phyloP scores from a whole-genome alignment of 2,797 vertebrate genomes.

The Capromys pilorides region DNA sequence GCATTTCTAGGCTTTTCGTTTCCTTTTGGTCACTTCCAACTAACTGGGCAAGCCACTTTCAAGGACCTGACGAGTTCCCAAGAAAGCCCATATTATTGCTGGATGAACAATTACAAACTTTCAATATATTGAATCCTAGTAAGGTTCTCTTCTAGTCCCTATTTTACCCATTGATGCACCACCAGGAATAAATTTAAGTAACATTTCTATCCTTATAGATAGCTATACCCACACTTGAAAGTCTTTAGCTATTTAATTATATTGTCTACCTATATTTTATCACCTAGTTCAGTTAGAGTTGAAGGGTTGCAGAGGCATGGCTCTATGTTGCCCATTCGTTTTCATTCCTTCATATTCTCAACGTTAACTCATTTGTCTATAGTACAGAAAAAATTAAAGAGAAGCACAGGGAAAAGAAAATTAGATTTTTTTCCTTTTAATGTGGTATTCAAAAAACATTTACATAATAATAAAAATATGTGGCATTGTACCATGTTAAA shows the following conservation, averaged over 20 bases:
- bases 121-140: not conserved
- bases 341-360: slow-evolving; percentile 31
- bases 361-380: slow-evolving; percentile 57
- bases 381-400: slow-evolving; percentile 61
- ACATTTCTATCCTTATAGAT: not conserved
- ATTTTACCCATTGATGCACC: not conserved
- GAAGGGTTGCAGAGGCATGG: slow-evolving; percentile 46
- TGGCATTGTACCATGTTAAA: slow-evolving; percentile 53
- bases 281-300: slow-evolving; percentile 2
- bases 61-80: not conserved
- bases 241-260: slow-evolving; percentile 44
- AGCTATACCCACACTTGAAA: not conserved
- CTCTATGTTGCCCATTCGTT: slow-evolving; percentile 35
- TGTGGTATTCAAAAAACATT: slow-evolving; percentile 57
- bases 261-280: not conserved
- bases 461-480: slow-evolving; percentile 61
- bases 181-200: slow-evolving; percentile 7
- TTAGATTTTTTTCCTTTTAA: slow-evolving; percentile 62
- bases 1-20: not conserved
- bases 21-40: not conserved
- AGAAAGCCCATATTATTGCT: not conserved
- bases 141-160: not conserved
- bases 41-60: not conserved
- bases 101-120: not conserved
- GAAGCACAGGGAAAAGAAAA: slow-evolving; percentile 61